Conservation (phyloP, 2,888 invertebrate genomes). For the Odontomyia ornata region DNA sequence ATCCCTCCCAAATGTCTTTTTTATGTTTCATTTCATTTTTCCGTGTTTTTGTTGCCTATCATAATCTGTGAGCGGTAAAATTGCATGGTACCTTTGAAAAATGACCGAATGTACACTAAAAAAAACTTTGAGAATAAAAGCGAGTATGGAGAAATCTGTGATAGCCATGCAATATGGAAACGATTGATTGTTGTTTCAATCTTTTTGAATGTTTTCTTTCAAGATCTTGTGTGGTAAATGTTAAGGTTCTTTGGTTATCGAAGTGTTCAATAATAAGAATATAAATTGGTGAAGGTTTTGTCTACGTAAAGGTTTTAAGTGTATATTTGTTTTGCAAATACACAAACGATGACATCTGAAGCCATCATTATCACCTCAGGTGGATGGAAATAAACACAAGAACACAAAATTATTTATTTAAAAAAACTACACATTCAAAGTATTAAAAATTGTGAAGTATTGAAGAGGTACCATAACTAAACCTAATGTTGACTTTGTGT, state of each 20-base stretch:
- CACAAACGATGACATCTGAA: background rate
- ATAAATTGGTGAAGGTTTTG: constrained; percentile 19
- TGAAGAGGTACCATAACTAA: too few species aligned
- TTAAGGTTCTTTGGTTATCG: background rate
- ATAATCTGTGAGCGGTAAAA: background rate
- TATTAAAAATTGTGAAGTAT: background rate
- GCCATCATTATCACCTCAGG: background rate
- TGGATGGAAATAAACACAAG: background rate
- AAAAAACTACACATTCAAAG: background rate
- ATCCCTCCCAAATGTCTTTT: constrained; percentile 18
- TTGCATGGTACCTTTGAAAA: constrained; percentile 1
- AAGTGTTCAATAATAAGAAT: background rate
- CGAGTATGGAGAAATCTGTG: background rate
- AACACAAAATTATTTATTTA: background rate
- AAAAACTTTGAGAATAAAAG: background rate
- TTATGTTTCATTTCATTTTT: background rate
- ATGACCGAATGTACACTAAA: background rate
- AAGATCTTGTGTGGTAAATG: background rate
- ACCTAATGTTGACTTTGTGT: too few species aligned
- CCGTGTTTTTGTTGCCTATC: background rate
- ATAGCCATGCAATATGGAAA: background rate
- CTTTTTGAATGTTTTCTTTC: background rate
- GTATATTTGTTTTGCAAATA: background rate
- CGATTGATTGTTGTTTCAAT: background rate
- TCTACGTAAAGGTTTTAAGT: background rate